phyloP scores from a whole-genome alignment of 1,140 invertebrate species.

The Chlorops oryzae region DNA sequence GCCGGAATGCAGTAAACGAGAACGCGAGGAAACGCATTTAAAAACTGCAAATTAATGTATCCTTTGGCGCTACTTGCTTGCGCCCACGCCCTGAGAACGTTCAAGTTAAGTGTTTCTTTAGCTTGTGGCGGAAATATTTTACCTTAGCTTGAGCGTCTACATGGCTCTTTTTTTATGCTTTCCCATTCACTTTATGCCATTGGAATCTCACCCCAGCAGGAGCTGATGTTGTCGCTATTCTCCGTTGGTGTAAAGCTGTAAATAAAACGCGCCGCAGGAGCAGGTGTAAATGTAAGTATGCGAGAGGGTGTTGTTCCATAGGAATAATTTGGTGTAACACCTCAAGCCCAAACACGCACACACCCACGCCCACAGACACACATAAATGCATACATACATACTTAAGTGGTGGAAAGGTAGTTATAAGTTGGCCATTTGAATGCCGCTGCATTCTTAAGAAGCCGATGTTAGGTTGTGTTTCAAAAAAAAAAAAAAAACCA shows the following conservation, averaged over 20 bases:
- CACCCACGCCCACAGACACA: constrained; percentile 36
- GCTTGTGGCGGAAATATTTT: constrained; percentile 45
- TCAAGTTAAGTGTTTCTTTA: constrained; percentile 45
- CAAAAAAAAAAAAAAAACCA: not conserved
- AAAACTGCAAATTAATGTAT: constrained; percentile 12
- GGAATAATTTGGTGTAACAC: not conserved
- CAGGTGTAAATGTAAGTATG: not conserved
- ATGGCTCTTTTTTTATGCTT: too few species aligned
- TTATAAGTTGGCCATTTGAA: too few species aligned
- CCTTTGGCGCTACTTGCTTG: constrained; percentile 16
- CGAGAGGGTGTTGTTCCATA: not conserved
- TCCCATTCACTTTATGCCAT: constrained; percentile 12
- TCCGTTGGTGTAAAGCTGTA: constrained; percentile 5
- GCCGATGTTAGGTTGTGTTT: constrained; percentile 12
- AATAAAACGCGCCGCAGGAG: constrained; percentile 8
- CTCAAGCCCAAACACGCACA: constrained; percentile 17
- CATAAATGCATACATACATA: constrained; percentile 40
- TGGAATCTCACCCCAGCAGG: constrained; percentile 10
- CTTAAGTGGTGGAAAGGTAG: constrained; percentile 35
- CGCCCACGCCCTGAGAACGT: constrained; percentile 24
- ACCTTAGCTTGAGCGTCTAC: constrained; percentile 20
- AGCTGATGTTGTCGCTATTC: too few species aligned
- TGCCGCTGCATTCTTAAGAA: constrained; percentile 3
- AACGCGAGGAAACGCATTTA: not conserved
- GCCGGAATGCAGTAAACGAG: constrained; percentile 1